Percentiles rank a stretch among this genome's conserved stretches.
Evolutionary conservation across 2,888 invertebrate genomes (phyloP).

Genomic region (Tinea trinotella): DNA sequence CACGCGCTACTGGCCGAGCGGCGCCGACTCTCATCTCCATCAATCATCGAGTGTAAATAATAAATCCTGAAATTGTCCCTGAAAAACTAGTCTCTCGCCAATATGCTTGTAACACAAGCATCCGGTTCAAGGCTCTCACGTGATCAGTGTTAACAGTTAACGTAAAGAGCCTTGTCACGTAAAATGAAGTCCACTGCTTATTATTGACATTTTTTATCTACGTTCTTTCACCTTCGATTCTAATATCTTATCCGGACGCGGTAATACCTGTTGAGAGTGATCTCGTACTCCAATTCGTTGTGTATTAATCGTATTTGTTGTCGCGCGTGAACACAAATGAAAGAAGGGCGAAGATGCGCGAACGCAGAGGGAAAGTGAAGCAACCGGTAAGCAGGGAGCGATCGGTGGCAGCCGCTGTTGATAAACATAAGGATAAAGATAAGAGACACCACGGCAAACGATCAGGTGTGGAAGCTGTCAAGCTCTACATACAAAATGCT

Average conservation of each 20-base stretch:
- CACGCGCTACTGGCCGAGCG: neutral
- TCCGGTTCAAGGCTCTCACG: constrained; percentile 51
- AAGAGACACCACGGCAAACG: constrained; percentile 42
- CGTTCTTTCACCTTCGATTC: constrained; percentile 48
- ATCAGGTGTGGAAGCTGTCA: constrained; percentile 61
- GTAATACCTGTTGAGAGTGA: neutral
- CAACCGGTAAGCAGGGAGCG: neutral
- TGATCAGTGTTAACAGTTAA: constrained; percentile 49
- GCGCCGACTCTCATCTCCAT: neutral
- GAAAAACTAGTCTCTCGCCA: neutral
- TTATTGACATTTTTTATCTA: constrained; percentile 45
- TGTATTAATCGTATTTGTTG: constrained; percentile 23
- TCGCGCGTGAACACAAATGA: constrained; percentile 20
- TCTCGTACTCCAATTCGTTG: neutral
- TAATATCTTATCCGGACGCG: constrained; percentile 51
- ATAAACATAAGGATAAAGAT: constrained; percentile 23
- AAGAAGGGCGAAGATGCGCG: constrained; percentile 51
- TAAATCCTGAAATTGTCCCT: constrained; percentile 12
- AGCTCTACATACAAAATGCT: constrained; percentile 50
- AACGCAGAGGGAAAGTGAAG: constrained; percentile 31
- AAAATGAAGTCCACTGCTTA: constrained; percentile 36
- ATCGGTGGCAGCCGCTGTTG: neutral
- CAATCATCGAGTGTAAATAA: constrained; percentile 7
- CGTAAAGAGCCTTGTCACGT: constrained; percentile 57
- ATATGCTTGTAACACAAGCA: constrained; percentile 15